A percentile compares a stretch with the other conserved stretches of the same genome.
phyloP scores from a whole-genome alignment of 2,888 invertebrate species.

The Sesia bembeciformis region DNA sequence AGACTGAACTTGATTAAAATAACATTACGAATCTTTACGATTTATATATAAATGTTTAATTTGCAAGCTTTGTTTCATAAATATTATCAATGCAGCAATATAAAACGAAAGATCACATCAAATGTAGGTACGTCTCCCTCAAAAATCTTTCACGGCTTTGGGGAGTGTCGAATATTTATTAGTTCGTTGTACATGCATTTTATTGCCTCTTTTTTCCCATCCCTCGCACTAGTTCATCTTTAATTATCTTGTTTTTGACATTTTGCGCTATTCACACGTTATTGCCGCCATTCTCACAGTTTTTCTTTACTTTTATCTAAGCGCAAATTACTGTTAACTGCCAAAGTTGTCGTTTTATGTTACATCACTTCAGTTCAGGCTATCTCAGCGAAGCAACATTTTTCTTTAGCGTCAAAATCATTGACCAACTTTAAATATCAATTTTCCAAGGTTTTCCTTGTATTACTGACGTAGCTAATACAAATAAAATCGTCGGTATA shows the following conservation, averaged over 20 bases:
- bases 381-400: conserved; percentile 5
- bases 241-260: conserved; percentile 29
- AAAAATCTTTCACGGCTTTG: too few species aligned
- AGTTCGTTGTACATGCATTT: too few species aligned
- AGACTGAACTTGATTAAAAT: too few species aligned
- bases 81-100: too few species aligned
- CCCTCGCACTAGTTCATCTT: neutral
- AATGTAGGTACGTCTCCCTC: too few species aligned
- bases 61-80: too few species aligned
- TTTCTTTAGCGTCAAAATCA: conserved; percentile 8
- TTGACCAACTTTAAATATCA: conserved; percentile 15
- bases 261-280: conserved; percentile 16
- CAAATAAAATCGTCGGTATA: too few species aligned
- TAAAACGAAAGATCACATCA: too few species aligned
- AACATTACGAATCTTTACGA: too few species aligned
- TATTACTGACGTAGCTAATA: neutral
- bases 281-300: conserved; percentile 20
- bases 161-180: too few species aligned
- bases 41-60: too few species aligned
- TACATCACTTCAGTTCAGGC: neutral
- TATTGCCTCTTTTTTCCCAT: too few species aligned
- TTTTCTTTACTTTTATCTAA: conserved; percentile 28
- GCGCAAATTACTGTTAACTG: conserved; percentile 32
- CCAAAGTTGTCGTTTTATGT: conserved; percentile 7
- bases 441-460: neutral